These are phyloP conservation scores for Setipinna tenuifilis DNA, from an alignment of 2,797 vertebrate species.

Conservation along the genomic window DNA sequence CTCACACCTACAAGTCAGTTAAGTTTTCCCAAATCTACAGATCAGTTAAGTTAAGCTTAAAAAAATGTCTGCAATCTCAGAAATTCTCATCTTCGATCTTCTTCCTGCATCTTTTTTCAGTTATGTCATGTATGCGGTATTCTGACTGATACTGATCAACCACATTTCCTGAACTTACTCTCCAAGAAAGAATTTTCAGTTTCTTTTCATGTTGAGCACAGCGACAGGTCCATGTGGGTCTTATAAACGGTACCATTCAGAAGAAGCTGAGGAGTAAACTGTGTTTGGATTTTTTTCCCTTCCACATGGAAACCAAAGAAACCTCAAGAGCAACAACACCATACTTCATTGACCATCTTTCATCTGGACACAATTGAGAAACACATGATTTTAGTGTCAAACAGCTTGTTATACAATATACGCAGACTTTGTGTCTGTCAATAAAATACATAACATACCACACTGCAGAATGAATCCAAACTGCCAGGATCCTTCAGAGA, in stretches of 20 bases:
- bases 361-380: not conserved
- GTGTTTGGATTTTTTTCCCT: not conserved
- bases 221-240: not conserved
- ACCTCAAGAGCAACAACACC: not conserved
- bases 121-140: not conserved
- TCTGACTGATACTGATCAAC: slow-evolving; percentile 15
- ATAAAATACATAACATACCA: not conserved
- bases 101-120: not conserved
- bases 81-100: not conserved
- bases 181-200: not conserved
- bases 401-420: no score
- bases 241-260: not conserved
- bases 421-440: not conserved
- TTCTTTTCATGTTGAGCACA: not conserved
- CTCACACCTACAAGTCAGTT: not conserved
- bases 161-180: not conserved
- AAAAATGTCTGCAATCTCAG: not conserved
- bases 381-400: no score
- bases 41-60: not conserved
- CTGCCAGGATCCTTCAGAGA: not conserved
- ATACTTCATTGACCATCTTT: not conserved
- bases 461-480: not conserved
- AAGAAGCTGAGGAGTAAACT: not conserved
- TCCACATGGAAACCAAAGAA: not conserved
- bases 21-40: not conserved